Conservation (phyloP, 2,888 invertebrate genomes). For the Doris montereyensis region DNA sequence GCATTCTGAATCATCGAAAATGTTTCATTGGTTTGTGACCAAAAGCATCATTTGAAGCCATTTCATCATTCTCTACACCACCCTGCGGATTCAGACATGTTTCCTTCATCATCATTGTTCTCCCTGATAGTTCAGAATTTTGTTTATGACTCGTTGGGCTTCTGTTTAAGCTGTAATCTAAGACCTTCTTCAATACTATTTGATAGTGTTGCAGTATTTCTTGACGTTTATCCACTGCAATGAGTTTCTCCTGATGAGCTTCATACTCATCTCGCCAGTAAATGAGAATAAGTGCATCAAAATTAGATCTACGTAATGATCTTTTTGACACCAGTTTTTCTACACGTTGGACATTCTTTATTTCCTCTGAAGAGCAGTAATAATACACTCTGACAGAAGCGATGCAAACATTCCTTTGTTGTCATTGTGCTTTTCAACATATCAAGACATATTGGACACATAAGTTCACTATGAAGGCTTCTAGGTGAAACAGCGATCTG, state of each 20-base stretch:
- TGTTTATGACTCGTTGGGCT: conserved; percentile 71
- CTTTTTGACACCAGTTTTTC: conserved; percentile 98
- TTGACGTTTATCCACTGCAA: conserved; percentile 95
- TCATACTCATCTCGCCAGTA: conserved; percentile 92
- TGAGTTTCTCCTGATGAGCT: conserved; percentile 90
- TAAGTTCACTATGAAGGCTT: conserved; percentile 80
- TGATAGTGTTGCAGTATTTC: conserved; percentile 93
- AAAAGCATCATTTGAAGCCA: conserved; percentile 55
- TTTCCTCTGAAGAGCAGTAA: conserved; percentile 97
- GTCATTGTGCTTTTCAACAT: conserved; percentile 98
- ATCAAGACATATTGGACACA: conserved; percentile 99
- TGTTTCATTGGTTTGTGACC: conserved; percentile 59
- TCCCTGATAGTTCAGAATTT: conserved; percentile 49
- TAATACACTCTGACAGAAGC: conserved; percentile 99
- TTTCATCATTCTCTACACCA: conserved; percentile 39
- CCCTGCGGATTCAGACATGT: conserved; percentile 38
- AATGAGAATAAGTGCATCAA: conserved; percentile 96
- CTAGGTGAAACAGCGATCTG: conserved; percentile 78
- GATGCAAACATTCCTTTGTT: conserved; percentile 99
- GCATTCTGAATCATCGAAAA: conserved; percentile 65
- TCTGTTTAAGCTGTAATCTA: no score
- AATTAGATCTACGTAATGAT: conserved; percentile 97
- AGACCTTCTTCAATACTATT: conserved; percentile 92
- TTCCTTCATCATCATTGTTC: conserved; percentile 36
- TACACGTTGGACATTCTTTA: conserved; percentile 99